Base-by-base conservation (phyloP, 1,140 invertebrate species). In the Hyles euphorbiae region DNA sequence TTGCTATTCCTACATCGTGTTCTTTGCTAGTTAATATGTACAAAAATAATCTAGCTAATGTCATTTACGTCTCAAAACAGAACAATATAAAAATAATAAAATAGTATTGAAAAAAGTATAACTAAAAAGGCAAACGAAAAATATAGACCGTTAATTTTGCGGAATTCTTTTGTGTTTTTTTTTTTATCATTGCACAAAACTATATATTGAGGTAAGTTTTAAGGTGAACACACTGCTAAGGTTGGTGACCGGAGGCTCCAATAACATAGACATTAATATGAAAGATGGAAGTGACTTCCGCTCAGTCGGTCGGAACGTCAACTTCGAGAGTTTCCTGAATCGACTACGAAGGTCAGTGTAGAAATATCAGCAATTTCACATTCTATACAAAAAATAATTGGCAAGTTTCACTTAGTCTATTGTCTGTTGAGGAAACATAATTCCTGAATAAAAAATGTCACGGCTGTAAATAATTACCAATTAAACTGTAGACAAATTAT, bases 291-390 rank as follows among this genome's bases (percentile, higher is more conserved):
- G 45, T 50, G 51, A 48, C 56, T 43, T 61, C 63, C 63, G 56
- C 10, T 10, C 63, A 64, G 8, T 67, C 63, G 61, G 54, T 67
- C 71, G 67, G 63, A 57, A 61, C 59, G 51, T 65, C 53, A 8
- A 40, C 67, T 58, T 66, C 47, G 64, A 77, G 63, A 72, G 53
- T 70, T 67, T 69, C 65, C 70, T 73, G 58, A 59, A 55, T 51
- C 51, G 40, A 51, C 5, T 64, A 22, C 40, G 61, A 75, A 73
- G 73, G 70, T 70, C 70, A 73, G 34, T 70, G 70, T 68, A 50
- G 67, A 68, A 75, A 72, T 60, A 63, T 61, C 45, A 49, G 60
- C 51, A 67, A 70, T 72, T 72, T 63, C 58, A 58, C 57, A 65
- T 34, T 22, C 58, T 51, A n/a, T 32, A 57, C 54, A 62, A 67